phyloP scores from a whole-genome alignment of 2,888 invertebrate species.

The Polyommatus iphigenia region DNA sequence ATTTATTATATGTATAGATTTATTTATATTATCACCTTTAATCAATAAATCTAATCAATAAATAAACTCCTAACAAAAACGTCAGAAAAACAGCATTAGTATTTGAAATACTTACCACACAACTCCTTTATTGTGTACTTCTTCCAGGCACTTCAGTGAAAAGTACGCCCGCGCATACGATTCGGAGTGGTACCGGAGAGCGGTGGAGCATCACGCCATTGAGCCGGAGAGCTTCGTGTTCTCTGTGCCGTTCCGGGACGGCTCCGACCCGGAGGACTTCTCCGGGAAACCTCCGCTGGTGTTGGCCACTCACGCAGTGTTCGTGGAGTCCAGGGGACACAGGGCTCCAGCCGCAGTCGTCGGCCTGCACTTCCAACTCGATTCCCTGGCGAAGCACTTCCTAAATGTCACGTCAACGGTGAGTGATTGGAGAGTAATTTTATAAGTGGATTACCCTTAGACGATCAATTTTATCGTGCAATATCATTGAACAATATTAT shows the following conservation, averaged over 20 bases:
- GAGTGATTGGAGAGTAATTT: constrained; percentile 47
- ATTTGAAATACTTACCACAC: too few species aligned
- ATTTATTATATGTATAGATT: too few species aligned
- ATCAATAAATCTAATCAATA: too few species aligned
- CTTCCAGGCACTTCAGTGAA: constrained; percentile 90
- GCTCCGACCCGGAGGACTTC: constrained; percentile 80
- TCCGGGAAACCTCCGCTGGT: constrained; percentile 82
- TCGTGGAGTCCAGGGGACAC: constrained; percentile 90
- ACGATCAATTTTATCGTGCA: too few species aligned
- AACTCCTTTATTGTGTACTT: too few species aligned
- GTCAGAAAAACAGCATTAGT: too few species aligned
- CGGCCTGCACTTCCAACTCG: constrained; percentile 93
- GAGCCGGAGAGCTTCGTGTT: constrained; percentile 95
- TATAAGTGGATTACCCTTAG: not conserved
- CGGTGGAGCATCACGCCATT: constrained; percentile 92
- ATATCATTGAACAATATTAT: too few species aligned
- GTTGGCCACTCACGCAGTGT: constrained; percentile 95
- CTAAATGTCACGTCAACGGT: constrained; percentile 93
- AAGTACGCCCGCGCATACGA: constrained; percentile 90
- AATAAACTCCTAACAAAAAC: too few species aligned
- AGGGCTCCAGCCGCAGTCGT: constrained; percentile 94
- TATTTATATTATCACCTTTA: too few species aligned
- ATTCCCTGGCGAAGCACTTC: constrained; percentile 90
- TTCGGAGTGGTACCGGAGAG: constrained; percentile 93
- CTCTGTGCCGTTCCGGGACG: constrained; percentile 90